Base-by-base conservation (phyloP, 1,140 invertebrate species). In the Musca domestica region DNA sequence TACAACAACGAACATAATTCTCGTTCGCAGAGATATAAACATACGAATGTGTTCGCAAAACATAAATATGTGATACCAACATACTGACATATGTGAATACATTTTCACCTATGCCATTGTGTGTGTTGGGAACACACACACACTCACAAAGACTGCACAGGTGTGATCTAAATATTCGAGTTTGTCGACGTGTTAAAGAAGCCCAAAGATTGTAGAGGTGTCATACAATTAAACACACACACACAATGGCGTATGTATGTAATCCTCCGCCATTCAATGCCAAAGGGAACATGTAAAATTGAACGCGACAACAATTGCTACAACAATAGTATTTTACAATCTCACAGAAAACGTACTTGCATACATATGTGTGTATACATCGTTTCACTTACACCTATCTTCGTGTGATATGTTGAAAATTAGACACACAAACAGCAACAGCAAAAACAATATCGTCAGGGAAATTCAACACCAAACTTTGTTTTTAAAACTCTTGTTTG, bases 401-500 rank as follows among this genome's bases (percentile, higher is more conserved):
- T 9, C 34, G 12, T 9, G 34, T 41, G 10, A 41, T 41, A 41
- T 41, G 34, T 41, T 30, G 34, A 51, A 19, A 19, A 19, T 51
- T 22, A 19, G n/a, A 19, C 27, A 19, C 27, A 61, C 56, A 56
- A 20, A 56, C 22, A 2, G 22, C 10, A 61, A 17, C n/a, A n/a
- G 15, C 17, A 54, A 12, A 23, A 10, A 51, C 46, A 4, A 66
- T 22, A 27, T 25, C 3, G n/a, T 51, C 0, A 17, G 9, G 17
- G 5, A 48, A 20, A 14, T 56, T 66, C 52, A 65, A 66, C 46
- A 41, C 5, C 6, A 41, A 68, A 64, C 76, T 80, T 80, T 80
- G 74, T 80, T 76, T 80, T 19, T 27, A 61, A 61, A 80, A 80
- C 77, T 80, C 77, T 75, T 80, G 77, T 77, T 80, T 70, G 74